phyloP scores from a whole-genome alignment of 1,140 invertebrate genomes.

The Drosophila obscura region DNA sequence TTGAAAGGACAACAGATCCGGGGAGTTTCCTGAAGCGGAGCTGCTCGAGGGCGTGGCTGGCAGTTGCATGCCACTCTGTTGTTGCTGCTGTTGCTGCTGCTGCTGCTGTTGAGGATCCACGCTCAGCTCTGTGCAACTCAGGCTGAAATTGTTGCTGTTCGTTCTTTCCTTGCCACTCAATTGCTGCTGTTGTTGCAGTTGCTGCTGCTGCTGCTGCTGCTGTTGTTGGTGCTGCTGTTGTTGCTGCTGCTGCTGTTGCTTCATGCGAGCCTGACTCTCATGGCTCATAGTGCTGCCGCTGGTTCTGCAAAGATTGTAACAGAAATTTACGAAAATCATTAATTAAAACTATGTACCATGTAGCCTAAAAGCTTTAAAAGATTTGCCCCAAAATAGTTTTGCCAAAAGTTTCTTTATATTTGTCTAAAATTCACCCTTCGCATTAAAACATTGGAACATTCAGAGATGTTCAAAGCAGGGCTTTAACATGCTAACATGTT shows the following conservation, averaged over 20 bases:
- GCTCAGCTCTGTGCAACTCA: constrained; percentile 55
- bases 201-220: constrained; percentile 63
- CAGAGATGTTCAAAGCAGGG: too few relatives aligned
- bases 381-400: too few relatives aligned
- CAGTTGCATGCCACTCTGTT: constrained; percentile 45
- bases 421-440: too few relatives aligned
- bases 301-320: constrained; percentile 52
- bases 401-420: too few relatives aligned
- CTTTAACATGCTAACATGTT: too few relatives aligned
- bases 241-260: constrained; percentile 71
- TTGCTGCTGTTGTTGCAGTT: constrained; percentile 48
- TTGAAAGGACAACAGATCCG: constrained; percentile 64
- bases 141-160: constrained; percentile 31
- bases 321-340: background rate
- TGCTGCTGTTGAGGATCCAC: constrained; percentile 60
- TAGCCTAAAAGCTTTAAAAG: constrained; percentile 13
- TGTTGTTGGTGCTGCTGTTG: constrained; percentile 70
- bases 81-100: constrained; percentile 41
- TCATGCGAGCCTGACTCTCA: constrained; percentile 79
- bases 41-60: constrained; percentile 67
- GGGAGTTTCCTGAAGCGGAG: constrained; percentile 73
- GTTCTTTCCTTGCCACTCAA: constrained; percentile 55
- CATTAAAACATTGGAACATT: too few relatives aligned
- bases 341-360: background rate
- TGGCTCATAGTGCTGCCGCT: constrained; percentile 71